Evolutionary conservation across 2,888 invertebrate species (phyloP).

Genomic region (Beris morrisii): DNA sequence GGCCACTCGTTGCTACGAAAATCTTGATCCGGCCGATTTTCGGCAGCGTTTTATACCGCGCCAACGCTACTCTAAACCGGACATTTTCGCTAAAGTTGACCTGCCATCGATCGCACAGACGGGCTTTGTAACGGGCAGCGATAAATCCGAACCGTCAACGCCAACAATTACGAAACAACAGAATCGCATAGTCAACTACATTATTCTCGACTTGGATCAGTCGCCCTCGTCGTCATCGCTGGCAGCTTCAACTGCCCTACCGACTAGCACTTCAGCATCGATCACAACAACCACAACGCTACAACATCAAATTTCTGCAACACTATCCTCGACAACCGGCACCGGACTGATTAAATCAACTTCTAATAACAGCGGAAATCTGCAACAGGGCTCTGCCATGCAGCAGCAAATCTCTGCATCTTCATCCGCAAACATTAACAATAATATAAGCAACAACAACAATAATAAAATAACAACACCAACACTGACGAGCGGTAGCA

Average conservation of each 20-base stretch:
- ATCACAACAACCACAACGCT: not conserved
- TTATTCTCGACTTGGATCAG: conserved; percentile 54
- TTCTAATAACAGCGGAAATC: conserved; percentile 8
- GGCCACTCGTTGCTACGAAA: conserved; percentile 43
- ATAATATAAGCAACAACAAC: conserved; percentile 2
- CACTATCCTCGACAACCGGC: not conserved
- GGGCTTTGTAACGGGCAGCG: conserved; percentile 5
- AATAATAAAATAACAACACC: conserved; percentile 27
- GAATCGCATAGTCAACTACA: conserved; percentile 50
- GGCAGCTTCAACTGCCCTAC: conserved; percentile 8
- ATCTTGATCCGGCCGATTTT: conserved; percentile 41
- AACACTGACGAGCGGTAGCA: conserved; percentile 25
- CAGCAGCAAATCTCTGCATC: not conserved
- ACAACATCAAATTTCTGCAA: no score
- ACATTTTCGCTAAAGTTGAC: conserved; percentile 42
- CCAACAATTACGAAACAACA: conserved; percentile 35
- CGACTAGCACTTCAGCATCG: conserved; percentile 12
- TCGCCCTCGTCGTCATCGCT: conserved; percentile 40
- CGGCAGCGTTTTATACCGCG: conserved; percentile 34
- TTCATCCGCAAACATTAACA: not conserved
- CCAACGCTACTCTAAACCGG: conserved; percentile 41
- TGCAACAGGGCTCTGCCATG: not conserved
- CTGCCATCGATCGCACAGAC: conserved; percentile 21
- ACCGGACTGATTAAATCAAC: conserved; percentile 10
- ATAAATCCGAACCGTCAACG: conserved; percentile 42